Evolutionary conservation across 1,140 invertebrate genomes (phyloP), one percentile per base, ranked within the genome.

Genomic region (Drosophila nebulosa): DNA sequence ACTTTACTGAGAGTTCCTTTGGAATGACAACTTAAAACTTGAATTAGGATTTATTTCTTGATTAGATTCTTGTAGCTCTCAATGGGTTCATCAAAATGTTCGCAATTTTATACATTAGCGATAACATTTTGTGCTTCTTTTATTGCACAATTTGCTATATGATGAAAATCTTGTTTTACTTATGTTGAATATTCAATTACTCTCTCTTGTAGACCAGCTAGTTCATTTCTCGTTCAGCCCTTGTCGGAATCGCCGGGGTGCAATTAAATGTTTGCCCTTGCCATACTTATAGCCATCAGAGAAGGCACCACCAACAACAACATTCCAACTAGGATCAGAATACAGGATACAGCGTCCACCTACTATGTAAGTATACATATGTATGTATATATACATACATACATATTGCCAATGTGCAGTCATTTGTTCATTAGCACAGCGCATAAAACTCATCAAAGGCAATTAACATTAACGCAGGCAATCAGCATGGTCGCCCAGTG

Each of bases 391-490:
- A 12, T 32, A 32, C 12, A 32, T 32, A 32, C 30, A 52, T 39
- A 64, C 79, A 83, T 86, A 81, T 86, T 76, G 81, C 53, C 78
- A 50, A 66, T 88, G 83, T 86, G 83, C 83, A 88, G 81, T 88
- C 81, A 78, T 88, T 88, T 88, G 83, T 86, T 86, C 83, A 86
- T 86, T 86, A 86, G 83, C 78, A 66, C 67, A 79, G 75, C 83
- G 78, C 83, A 86, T 86, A 86, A 86, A 86, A 86, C 83, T 86
- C 83, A 86, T 86, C 83, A 86, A 83, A 80, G 83, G 83, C 83
- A 86, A 86, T 86, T 88, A 86, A 88, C 83, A 86, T 86, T 88
- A 88, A 83, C 83, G 68, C 74, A 79, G 83, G 83, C 83, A 86
- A 86, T 86, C 83, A 86, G 78, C 59, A 73, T 35, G 36, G 69